Evolutionary conservation across 2,113 vertebrate genomes (phyloP), one percentile per base, ranked within the genome.

Genomic region (Gavialis gangeticus): DNA sequence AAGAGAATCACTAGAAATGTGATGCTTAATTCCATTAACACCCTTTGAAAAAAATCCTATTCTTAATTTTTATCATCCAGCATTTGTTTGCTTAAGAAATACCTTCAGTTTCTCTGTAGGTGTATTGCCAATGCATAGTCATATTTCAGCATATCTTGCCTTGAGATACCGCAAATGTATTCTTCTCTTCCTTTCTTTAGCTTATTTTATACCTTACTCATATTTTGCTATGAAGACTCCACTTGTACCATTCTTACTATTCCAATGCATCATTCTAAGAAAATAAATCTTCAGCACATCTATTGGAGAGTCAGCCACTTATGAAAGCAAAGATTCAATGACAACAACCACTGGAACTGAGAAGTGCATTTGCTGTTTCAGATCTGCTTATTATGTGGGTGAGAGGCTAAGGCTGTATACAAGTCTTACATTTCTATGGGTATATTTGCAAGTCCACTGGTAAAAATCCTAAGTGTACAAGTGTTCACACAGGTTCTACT

Each of bases 321-420:
- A 75, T 84, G 24, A 64, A 92, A 87, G 67, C 3, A 0, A 55
- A 67, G 58, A 67, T 27, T 64, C 5, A 75, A 3, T 28, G 75
- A 3, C 30, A 3, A 19, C 79, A 4, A 1, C 25, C 37, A 56
- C 75, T 46, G 66, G 18, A 85, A 71, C 63, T 30, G 46, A 67
- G 73, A 80, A 88, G 56, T 0, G 0, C 2, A 2, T 71, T 83
- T 16, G 5, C 63, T 66, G 0, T 17, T 89, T 80, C 87, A 30
- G 37, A 66, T 82, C 30, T 88, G 34, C 21, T 4, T 28, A 81
- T 25, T 46, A 46, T 46, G 46, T 46, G 46, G 46, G 7, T 46
- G 46, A 46, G 46, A 46, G 46, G 46, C 46, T 46, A 46, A 46
- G 46, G 46, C 46, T 46, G 7, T 46, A 46, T 46, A 46, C 46